Conservation (phyloP, 2,888 invertebrate genomes). For the Ametastegia equiseti region DNA sequence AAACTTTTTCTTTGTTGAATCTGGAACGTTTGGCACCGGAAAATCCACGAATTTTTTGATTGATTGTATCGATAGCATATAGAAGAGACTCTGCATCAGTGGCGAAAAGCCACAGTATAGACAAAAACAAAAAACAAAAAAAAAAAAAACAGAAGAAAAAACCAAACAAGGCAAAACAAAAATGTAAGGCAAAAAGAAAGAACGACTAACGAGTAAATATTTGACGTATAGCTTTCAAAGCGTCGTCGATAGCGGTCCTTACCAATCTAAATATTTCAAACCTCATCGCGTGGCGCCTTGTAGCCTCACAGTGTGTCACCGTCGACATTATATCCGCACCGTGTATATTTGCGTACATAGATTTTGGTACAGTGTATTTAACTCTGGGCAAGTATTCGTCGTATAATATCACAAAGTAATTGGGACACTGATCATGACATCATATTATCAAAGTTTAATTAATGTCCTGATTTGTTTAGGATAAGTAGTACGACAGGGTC, state of each 20-base stretch:
- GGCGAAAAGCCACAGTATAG: neutral
- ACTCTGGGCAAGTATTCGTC: neutral
- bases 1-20: no score
- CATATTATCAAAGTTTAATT: neutral
- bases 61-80: no score
- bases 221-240: slow-evolving; percentile 42
- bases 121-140: neutral
- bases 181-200: neutral
- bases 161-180: no score
- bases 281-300: slow-evolving; percentile 24
- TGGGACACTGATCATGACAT: neutral
- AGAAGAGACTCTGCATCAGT: neutral
- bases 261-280: slow-evolving; percentile 40
- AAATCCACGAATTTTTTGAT: no score
- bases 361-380: neutral
- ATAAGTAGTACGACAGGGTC: neutral
- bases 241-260: slow-evolving; percentile 45
- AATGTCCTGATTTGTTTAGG: slow-evolving; percentile 23
- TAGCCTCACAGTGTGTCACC: slow-evolving; percentile 1
- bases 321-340: neutral
- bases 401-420: slow-evolving; percentile 33
- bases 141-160: neutral
- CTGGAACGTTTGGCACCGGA: no score
- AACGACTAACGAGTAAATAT: slow-evolving; percentile 35
- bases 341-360: neutral